Conservation (phyloP, 1,140 invertebrate genomes). For the Ooceraea biroi region DNA sequence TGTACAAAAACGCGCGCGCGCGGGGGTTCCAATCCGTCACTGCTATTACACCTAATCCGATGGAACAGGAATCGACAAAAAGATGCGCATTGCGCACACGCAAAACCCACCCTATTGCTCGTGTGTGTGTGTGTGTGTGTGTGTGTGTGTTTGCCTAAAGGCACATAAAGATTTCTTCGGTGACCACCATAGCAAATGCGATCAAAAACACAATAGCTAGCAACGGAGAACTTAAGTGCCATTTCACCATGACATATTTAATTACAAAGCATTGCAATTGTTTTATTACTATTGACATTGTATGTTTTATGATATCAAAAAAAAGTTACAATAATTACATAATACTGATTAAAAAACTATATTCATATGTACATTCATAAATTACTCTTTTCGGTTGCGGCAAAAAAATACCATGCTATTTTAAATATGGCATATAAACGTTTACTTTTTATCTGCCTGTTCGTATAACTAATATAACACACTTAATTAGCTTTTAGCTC, state of each 20-base stretch:
- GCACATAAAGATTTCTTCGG: slow-evolving; percentile 16
- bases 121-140: no score
- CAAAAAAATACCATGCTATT: not conserved
- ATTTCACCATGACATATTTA: not conserved
- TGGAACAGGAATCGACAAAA: slow-evolving; percentile 63
- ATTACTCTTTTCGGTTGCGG: not conserved
- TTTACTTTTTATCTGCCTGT: not conserved
- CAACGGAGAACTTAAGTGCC: not conserved
- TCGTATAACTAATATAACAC: not conserved
- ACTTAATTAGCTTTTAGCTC: not conserved
- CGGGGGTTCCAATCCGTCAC: slow-evolving; percentile 64
- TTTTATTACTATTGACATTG: not conserved
- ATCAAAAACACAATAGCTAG: slow-evolving; percentile 10
- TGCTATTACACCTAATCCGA: slow-evolving; percentile 67
- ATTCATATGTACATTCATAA: not conserved
- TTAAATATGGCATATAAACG: not conserved
- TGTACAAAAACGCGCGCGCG: not conserved
- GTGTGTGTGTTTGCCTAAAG: slow-evolving; percentile 40
- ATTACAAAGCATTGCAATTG: not conserved
- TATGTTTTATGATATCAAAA: not conserved
- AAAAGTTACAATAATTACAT: not conserved
- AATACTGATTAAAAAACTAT: no score
- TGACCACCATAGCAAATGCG: not conserved
- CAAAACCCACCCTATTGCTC: slow-evolving; percentile 47
- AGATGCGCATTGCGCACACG: slow-evolving; percentile 75